Conservation (phyloP, 2,113 vertebrate genomes). For the Lates calcarifer region DNA sequence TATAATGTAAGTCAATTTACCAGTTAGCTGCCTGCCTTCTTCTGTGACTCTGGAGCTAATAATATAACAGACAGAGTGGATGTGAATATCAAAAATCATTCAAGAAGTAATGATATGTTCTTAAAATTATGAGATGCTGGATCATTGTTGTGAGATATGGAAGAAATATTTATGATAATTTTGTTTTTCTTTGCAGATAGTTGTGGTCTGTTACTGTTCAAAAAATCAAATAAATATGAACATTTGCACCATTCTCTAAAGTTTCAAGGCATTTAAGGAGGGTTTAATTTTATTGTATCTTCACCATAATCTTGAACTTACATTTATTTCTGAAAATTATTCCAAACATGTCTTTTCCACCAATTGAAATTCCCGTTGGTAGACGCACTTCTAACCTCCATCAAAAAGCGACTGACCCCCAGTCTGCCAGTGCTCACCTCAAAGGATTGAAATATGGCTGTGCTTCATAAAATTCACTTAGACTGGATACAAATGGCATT, state of each 20-base stretch:
- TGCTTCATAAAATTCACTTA: slow-evolving; percentile 17
- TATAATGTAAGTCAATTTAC: too few relatives aligned
- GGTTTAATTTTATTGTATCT: neutral
- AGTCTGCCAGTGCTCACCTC: slow-evolving; percentile 8
- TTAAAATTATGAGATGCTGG: too few relatives aligned
- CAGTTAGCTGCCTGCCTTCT: too few relatives aligned
- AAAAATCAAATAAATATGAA: neutral
- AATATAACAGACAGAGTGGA: too few relatives aligned
- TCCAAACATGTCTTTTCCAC: neutral
- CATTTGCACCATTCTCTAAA: neutral
- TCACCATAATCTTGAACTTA: neutral
- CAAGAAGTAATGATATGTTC: too few relatives aligned
- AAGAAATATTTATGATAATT: too few relatives aligned
- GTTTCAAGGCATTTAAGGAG: neutral
- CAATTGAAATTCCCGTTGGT: neutral
- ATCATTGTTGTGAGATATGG: neutral
- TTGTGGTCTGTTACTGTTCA: neutral
- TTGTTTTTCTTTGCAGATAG: neutral
- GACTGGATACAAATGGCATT: slow-evolving; percentile 17
- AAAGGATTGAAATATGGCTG: neutral
- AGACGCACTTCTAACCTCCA: neutral
- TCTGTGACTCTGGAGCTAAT: too few relatives aligned
- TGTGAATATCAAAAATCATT: too few relatives aligned
- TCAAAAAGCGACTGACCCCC: slow-evolving; percentile 32
- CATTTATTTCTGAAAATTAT: slow-evolving; percentile 8